Evolutionary conservation across 2,113 vertebrate species (phyloP), one percentile per base, ranked within the genome.

Genomic region (Rhegmatorhina hoffmannsi): DNA sequence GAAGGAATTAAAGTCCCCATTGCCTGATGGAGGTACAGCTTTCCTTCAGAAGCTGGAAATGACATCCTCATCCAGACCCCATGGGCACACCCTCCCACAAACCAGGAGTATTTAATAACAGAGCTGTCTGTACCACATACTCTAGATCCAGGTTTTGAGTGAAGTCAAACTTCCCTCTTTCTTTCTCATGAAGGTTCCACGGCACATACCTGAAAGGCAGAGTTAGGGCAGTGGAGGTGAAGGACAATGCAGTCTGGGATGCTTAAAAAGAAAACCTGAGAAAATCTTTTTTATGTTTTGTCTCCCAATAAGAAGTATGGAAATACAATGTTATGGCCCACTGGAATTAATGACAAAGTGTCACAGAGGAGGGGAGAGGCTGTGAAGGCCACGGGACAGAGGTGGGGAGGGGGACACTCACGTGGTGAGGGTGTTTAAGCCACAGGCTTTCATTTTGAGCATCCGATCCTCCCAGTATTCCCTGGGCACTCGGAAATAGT

Each of bases 391-490:
- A 2, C 1, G 13, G 10, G 34, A 16, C 28, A 23, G 63, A 55
- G 69, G 13, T 0, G 23, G 64, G 43, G 58, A 87, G 0, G 28
- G 36, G 60, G 44, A 31, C 73, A 95, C 98, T 84, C 96, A 99
- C 99, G 98, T 99, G 3, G 99, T 99, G 84, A 99, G 98, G 20
- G 99, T 99, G 96, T 99, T 99, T 78, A 99, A 95, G 78, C 99
- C 99, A 34, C 99, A 99, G 1, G 99, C 98, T 94, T 98, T 99
- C 98, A 99, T 98, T 92, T 99, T 99, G 38, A 98, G 87, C 98
- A 99, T 87, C 5, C 99, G 98, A 88, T 99, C 99, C 62, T 95
- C 98, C 99, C 99, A 99, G 96, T 99, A 99, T 7, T 98, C 98
- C 59, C 94, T 96, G 50, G 98, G 99, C 50, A 99, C 97, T 17